phyloP scores from a whole-genome alignment of 2,113 vertebrate genomes.

The Hepsetus odoe region DNA sequence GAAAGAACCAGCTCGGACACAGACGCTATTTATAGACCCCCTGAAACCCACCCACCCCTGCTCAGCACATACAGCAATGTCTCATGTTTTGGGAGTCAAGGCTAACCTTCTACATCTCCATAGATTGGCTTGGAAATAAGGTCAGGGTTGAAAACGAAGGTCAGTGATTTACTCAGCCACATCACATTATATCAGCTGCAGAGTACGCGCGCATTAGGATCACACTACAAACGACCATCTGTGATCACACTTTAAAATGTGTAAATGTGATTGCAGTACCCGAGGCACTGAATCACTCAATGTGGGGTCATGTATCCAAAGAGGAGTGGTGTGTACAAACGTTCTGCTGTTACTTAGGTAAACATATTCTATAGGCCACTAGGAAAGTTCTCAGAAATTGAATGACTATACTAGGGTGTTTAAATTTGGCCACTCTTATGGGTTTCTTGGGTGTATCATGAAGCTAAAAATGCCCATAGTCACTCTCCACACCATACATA shows the following conservation, averaged over 20 bases:
- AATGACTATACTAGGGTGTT: background rate
- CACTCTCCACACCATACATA: no score
- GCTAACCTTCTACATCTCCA: constrained; percentile 38
- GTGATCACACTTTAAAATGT: constrained; percentile 23
- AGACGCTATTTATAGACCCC: constrained; percentile 27
- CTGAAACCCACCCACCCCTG: background rate
- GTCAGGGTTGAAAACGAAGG: constrained; percentile 41
- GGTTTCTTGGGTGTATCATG: no score
- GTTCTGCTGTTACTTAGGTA: background rate
- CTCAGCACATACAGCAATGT: background rate
- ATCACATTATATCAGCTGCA: background rate
- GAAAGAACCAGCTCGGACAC: constrained; percentile 7
- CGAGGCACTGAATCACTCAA: background rate
- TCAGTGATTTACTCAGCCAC: constrained; percentile 34
- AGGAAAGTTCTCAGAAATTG: background rate
- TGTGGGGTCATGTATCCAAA: background rate
- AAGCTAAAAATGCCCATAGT: no score
- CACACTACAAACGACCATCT: constrained; percentile 19
- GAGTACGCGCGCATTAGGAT: background rate
- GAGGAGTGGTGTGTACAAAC: background rate
- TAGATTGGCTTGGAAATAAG: constrained; percentile 42
- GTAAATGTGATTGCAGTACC: constrained; percentile 33
- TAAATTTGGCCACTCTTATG: no score
- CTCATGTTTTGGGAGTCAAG: constrained; percentile 11
- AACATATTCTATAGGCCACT: background rate